Percentiles rank a stretch among this genome's conserved stretches.
These are phyloP conservation scores for Neoascia interrupta DNA, from an alignment of 2,888 invertebrate species.

Conservation along the genomic window DNA sequence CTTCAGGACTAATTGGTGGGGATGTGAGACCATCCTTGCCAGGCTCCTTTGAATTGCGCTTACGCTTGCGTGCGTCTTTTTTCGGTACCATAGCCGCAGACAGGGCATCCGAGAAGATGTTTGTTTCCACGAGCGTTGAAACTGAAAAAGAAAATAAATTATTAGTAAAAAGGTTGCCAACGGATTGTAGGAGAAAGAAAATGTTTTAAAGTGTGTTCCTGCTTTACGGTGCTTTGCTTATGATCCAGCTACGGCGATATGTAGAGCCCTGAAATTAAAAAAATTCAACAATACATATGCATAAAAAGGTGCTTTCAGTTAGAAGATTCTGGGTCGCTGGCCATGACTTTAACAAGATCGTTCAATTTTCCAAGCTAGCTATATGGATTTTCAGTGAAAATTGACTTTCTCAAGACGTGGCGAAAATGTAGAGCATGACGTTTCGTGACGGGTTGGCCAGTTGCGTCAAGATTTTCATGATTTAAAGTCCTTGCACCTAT, in stretches of 20 bases:
- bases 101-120: slow-evolving; percentile 95
- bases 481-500: too few relatives aligned
- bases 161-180: neutral
- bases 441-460: too few relatives aligned
- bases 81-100: slow-evolving; percentile 87
- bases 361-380: too few relatives aligned
- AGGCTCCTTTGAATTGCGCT: slow-evolving; percentile 82
- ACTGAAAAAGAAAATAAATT: slow-evolving; percentile 81
- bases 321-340: too few relatives aligned
- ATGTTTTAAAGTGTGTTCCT: neutral
- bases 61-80: slow-evolving; percentile 89
- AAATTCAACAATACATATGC: too few relatives aligned
- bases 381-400: too few relatives aligned
- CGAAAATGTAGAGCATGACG: too few relatives aligned
- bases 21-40: slow-evolving; percentile 83
- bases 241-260: slow-evolving; percentile 15
- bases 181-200: neutral
- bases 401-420: too few relatives aligned
- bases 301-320: too few relatives aligned
- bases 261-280: slow-evolving; percentile 35
- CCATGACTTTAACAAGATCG: too few relatives aligned
- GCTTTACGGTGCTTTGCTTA: slow-evolving; percentile 27
- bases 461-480: too few relatives aligned
- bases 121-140: slow-evolving; percentile 91
- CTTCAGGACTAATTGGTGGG: slow-evolving; percentile 82